These are phyloP conservation scores for Azorinus chamasolen DNA, from an alignment of 2,888 invertebrate species.

Conservation along the genomic window DNA sequence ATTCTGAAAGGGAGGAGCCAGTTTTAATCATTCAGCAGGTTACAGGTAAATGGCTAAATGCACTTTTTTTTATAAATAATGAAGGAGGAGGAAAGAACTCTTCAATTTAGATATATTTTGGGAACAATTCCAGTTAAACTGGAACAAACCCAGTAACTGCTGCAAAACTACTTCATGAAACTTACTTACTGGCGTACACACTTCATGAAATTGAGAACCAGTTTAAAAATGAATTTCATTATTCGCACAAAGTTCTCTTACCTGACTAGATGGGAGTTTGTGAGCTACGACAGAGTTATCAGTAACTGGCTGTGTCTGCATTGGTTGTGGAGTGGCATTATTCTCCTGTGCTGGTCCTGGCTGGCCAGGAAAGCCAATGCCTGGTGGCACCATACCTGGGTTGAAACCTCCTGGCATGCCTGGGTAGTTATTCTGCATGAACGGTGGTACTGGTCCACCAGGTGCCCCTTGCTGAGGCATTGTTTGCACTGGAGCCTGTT, in stretches of 20 bases:
- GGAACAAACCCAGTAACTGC: no score
- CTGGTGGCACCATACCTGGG: constrained; percentile 77
- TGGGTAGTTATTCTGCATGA: constrained; percentile 41
- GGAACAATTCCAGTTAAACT: no score
- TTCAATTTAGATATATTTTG: no score
- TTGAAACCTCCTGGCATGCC: constrained; percentile 75
- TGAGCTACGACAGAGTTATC: constrained; percentile 73
- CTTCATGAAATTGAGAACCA: no score
- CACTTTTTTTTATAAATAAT: no score
- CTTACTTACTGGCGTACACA: no score
- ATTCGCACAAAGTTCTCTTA: constrained; percentile 28
- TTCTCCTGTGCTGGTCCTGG: background rate
- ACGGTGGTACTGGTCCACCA: constrained; percentile 29
- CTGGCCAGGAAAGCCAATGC: constrained; percentile 59
- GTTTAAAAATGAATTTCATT: no score
- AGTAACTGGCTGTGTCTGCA: constrained; percentile 5
- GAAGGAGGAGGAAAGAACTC: no score
- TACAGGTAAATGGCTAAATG: no score
- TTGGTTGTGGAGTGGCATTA: constrained; percentile 13
- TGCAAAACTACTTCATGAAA: no score
- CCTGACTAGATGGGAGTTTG: constrained; percentile 76
- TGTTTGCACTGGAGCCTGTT: constrained; percentile 21
- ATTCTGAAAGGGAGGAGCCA: no score
- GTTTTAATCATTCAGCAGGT: no score
- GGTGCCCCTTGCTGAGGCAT: constrained; percentile 41